Percentiles rank a stretch among this genome's conserved stretches.
These are phyloP conservation scores for Hozukius guyotensis DNA, from an alignment of 2,797 vertebrate genomes.

Conservation along the genomic window DNA sequence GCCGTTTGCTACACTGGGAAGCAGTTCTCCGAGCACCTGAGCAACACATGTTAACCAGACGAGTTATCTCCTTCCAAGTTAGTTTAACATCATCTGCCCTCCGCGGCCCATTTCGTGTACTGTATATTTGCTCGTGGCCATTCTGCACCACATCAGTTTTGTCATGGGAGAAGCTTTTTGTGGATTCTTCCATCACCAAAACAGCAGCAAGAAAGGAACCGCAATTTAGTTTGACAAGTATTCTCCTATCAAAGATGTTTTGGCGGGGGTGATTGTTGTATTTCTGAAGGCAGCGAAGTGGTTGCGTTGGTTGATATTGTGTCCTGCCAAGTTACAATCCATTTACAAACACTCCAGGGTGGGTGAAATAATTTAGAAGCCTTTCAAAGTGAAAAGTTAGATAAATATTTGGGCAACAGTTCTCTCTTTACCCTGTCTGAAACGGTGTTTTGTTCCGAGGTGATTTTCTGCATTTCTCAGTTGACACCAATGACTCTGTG, in stretches of 20 bases:
- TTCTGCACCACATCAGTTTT: slow-evolving; percentile 12
- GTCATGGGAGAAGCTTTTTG: neutral
- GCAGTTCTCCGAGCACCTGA: slow-evolving; percentile 39
- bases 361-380: neutral
- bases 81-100: slow-evolving; percentile 31
- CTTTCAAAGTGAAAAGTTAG: slow-evolving; percentile 38
- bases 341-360: slow-evolving; percentile 13
- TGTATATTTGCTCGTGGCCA: neutral
- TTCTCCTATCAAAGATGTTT: slow-evolving; percentile 16
- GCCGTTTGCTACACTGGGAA: slow-evolving; percentile 21
- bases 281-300: slow-evolving; percentile 11
- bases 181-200: neutral
- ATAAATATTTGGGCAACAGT: slow-evolving; percentile 20
- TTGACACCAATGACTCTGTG: slow-evolving; percentile 20
- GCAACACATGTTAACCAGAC: slow-evolving; percentile 49
- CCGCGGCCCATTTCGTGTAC: slow-evolving; percentile 3
- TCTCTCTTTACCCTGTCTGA: slow-evolving; percentile 9
- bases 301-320: slow-evolving; percentile 13
- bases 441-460: slow-evolving; percentile 7
- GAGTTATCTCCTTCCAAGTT: slow-evolving; percentile 24
- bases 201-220: slow-evolving; percentile 11
- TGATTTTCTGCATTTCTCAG: slow-evolving; percentile 24
- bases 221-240: slow-evolving; percentile 22
- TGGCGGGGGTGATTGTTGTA: neutral
- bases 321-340: slow-evolving; percentile 1